A percentile compares a stretch with the other conserved stretches of the same genome.
phyloP scores from a whole-genome alignment of 2,888 invertebrate species.

The Aphrophora alni region DNA sequence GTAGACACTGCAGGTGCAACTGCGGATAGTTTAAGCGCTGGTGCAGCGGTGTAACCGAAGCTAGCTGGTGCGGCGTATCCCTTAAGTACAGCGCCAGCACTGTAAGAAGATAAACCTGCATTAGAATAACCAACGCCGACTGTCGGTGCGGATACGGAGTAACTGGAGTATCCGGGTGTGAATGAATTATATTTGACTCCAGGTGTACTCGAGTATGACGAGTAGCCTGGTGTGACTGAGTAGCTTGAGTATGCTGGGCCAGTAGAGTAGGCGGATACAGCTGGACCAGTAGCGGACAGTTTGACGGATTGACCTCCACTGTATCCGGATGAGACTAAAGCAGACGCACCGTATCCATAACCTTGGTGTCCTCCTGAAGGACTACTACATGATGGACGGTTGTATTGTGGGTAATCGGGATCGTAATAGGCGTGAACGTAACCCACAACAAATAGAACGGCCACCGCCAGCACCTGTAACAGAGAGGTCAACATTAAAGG shows the following conservation, averaged over 20 bases:
- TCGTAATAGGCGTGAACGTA: slow-evolving; percentile 33
- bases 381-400: slow-evolving; percentile 48
- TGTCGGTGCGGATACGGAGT: slow-evolving; percentile 42
- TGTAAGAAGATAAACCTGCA: slow-evolving; percentile 51
- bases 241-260: slow-evolving; percentile 42
- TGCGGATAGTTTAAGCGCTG: slow-evolving; percentile 58
- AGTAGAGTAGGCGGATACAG: slow-evolving; percentile 19
- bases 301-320: slow-evolving; percentile 53
- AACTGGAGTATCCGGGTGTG: slow-evolving; percentile 48
- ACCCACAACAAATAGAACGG: slow-evolving; percentile 50
- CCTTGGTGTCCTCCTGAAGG: not conserved
- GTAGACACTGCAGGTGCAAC: slow-evolving; percentile 57
- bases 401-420: slow-evolving; percentile 35
- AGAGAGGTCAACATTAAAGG: not conserved
- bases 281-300: slow-evolving; percentile 53
- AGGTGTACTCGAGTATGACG: slow-evolving; percentile 50
- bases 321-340: slow-evolving; percentile 55
- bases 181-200: slow-evolving; percentile 53
- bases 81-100: not conserved
- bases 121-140: slow-evolving; percentile 21
- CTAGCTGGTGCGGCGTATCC: slow-evolving; percentile 8
- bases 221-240: slow-evolving; percentile 46
- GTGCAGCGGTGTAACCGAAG: slow-evolving; percentile 55
- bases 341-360: not conserved
- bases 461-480: slow-evolving; percentile 51